Conservation (phyloP, 2,797 vertebrate species). For the Argyrosomus regius region DNA sequence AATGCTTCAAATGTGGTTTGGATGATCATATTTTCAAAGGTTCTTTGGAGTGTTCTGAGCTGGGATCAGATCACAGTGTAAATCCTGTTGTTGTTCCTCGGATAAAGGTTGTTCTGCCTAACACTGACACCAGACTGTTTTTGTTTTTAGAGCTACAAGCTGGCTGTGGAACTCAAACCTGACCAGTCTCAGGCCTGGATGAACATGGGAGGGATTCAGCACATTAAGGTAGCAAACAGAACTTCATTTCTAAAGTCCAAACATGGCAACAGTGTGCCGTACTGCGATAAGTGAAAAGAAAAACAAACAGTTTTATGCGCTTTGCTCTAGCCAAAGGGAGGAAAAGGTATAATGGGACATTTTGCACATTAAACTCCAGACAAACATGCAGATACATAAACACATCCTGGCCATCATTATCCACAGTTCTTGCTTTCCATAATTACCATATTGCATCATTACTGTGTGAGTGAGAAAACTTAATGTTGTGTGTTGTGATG, state of each 20-base stretch:
- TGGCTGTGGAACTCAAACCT: constrained; percentile 92
- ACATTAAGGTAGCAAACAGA: constrained; percentile 90
- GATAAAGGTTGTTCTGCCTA: not conserved
- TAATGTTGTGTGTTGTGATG: not conserved
- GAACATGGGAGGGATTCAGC: constrained; percentile 99
- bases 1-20: not conserved
- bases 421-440: not conserved
- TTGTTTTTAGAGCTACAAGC: constrained; percentile 90
- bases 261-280: not conserved
- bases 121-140: constrained; percentile 7
- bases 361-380: not conserved
- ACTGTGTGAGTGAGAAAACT: not conserved
- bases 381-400: not conserved
- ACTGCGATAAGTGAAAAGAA: not conserved
- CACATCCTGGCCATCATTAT: not conserved
- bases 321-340: not conserved
- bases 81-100: not conserved
- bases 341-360: not conserved
- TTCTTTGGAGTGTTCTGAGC: not conserved
- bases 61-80: not conserved
- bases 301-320: not conserved
- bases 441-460: not conserved
- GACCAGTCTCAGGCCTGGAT: constrained; percentile 98
- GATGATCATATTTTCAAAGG: not conserved
- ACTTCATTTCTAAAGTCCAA: not conserved